Percentiles rank a stretch among this genome's conserved stretches.
Evolutionary conservation across 2,888 invertebrate genomes (phyloP).

Genomic region (Vannuccia rotundouncinata): DNA sequence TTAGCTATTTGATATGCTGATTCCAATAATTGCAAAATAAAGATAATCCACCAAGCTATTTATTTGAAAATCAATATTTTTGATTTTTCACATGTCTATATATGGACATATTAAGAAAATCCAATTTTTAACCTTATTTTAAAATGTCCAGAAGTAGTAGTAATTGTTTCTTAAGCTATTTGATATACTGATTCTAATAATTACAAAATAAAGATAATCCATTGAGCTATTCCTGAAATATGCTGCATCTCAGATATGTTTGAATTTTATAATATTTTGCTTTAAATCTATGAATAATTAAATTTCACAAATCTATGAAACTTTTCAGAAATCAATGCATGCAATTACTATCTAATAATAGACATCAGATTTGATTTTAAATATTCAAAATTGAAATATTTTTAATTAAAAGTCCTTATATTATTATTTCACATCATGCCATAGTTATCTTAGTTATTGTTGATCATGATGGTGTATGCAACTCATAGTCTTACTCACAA

Average conservation of each 20-base stretch:
- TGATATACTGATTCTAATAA: neutral
- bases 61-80: neutral
- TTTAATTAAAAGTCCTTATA: neutral
- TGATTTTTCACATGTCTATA: neutral
- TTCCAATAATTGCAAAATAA: neutral
- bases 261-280: neutral
- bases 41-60: neutral
- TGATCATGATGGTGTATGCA: neutral
- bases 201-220: neutral
- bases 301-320: no score
- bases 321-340: neutral
- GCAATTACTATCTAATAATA: neutral
- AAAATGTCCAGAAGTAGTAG: neutral
- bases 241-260: neutral
- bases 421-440: neutral
- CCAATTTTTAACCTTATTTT: neutral
- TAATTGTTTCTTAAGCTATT: neutral
- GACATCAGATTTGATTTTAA: neutral
- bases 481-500: neutral
- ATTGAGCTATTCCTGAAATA: neutral
- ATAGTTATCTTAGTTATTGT: neutral
- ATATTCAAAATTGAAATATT: neutral
- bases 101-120: neutral
- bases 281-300: neutral
- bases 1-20: neutral